phyloP scores from a whole-genome alignment of 37 sponge, comb jelly and placozoan species.

The Cliona cf. orientalis region DNA sequence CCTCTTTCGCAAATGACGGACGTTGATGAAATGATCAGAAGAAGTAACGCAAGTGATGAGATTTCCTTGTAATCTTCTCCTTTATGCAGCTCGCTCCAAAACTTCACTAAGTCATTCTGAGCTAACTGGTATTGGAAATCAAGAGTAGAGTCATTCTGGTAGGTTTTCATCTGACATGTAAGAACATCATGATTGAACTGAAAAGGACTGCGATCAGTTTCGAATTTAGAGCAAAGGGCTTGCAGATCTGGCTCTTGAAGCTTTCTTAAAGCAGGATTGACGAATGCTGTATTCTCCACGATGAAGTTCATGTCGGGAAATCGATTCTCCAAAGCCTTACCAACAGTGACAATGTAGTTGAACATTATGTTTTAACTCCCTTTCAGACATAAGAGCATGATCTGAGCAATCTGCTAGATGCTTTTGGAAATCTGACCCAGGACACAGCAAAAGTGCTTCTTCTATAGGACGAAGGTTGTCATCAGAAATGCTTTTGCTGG shows the following conservation, averaged over 20 bases:
- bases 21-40: constrained; percentile 14
- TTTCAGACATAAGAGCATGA: background rate
- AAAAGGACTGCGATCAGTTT: background rate
- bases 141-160: constrained; percentile 6
- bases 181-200: background rate
- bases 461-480: background rate
- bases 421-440: constrained; percentile 19
- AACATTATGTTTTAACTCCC: background rate
- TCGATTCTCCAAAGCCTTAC: constrained; percentile 4
- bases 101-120: background rate
- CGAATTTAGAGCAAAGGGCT: background rate
- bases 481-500: background rate
- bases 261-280: constrained; percentile 6
- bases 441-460: background rate
- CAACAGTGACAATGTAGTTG: background rate
- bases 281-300: constrained; percentile 1
- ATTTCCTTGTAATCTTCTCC: constrained; percentile 19
- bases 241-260: constrained; percentile 10
- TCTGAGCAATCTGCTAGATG: constrained; percentile 4
- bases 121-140: background rate
- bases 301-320: constrained; percentile 14
- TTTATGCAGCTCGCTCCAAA: constrained; percentile 6
- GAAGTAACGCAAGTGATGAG: constrained; percentile 3
- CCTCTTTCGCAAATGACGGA: constrained; percentile 17
- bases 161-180: background rate